Base-by-base conservation (phyloP, 2,113 vertebrate genomes). In the Vulpes ferrilata region DNA sequence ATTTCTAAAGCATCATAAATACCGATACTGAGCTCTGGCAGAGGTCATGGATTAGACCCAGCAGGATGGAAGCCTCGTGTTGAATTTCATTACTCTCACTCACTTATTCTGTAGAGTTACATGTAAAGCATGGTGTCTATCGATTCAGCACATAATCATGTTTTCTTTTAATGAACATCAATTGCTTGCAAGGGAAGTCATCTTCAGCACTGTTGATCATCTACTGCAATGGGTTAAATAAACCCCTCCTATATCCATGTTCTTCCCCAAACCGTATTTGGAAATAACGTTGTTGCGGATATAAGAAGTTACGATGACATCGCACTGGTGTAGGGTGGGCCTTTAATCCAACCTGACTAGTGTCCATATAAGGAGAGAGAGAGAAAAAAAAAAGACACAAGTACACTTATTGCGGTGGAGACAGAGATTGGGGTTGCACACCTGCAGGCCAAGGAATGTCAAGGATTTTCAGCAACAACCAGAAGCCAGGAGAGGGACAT, bases 401-500 rank as follows among this genome's bases (percentile, higher is more conserved):
- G 23, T 2, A 60, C 25, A 30, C 0, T 13, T 2, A 0, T 51
- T 23, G 2, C 2, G 19, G 1, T 5, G 10, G 38, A 55, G 6
- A 5, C 6, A 82, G 22, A 59, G 20, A 19, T 1, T 69, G 1
- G 11, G 59, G 16, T 35, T 76, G 25, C 0, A 4, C 5, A 22
- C 10, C 25, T 74, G 11, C 10, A 7, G 35, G 5, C 15, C 7
- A 15, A 13, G 38, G 3, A 43, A 32, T 3, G 1, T 3, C 48
- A 51, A 55, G 7, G 8, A 62, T 73, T 15, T 20, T 22, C 23
- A 84, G 27, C 11, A 76, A 9, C 10, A 38, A 9, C 12, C 15
- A n/a, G 76, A 48, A 65, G 5, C 3, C 11, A 22, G 38, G 16
- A 59, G 11, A 67, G 16, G 74, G 38, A 11, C 13, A 60, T 3